Conservation (phyloP, 64 coral and sea anemone genomes). For the Pachyseris speciosa region DNA sequence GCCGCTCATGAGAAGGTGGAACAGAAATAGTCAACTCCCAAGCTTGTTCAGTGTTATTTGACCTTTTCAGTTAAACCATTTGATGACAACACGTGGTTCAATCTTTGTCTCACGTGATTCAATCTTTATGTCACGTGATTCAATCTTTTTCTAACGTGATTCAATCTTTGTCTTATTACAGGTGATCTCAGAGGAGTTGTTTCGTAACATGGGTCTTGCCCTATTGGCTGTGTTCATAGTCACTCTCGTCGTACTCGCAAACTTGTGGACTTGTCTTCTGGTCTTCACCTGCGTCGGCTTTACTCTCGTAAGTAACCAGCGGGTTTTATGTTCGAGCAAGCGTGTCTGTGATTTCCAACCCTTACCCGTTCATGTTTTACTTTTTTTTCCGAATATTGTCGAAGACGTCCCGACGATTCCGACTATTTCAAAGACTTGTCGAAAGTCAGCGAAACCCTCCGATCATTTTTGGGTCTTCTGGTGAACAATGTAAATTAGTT, state of each 20-base stretch:
- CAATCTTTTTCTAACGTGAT: neutral
- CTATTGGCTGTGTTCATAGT: slow-evolving; percentile 70
- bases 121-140: too few species aligned
- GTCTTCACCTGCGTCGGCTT: slow-evolving; percentile 80
- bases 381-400: too few species aligned
- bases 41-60: too few species aligned
- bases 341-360: neutral
- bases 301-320: slow-evolving; percentile 72
- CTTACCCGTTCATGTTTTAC: too few species aligned
- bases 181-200: slow-evolving; percentile 85
- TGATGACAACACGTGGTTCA: too few species aligned
- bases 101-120: neutral
- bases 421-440: too few species aligned
- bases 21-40: too few species aligned
- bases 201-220: slow-evolving; percentile 84
- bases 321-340: neutral
- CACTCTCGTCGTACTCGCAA: slow-evolving; percentile 78
- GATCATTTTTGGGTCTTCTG: too few species aligned
- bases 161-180: neutral
- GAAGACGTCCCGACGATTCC: too few species aligned
- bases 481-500: too few species aligned
- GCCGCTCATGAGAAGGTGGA: too few species aligned
- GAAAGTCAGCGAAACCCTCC: too few species aligned
- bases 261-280: slow-evolving; percentile 84
- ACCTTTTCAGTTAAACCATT: neutral